Conservation (phyloP, 2,888 invertebrate genomes). For the Parascotia fuliginaria region DNA sequence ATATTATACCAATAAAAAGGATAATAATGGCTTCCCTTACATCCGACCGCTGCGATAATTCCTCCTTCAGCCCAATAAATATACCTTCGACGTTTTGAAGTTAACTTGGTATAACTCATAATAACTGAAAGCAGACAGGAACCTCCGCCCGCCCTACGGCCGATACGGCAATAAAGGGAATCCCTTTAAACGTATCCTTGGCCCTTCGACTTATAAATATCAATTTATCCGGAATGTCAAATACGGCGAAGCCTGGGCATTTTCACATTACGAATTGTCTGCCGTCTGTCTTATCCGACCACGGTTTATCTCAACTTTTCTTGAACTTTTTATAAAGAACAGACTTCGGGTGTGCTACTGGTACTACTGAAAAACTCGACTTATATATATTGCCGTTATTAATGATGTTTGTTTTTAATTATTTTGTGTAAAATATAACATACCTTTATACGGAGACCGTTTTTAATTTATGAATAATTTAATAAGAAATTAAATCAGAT, state of each 20-base stretch:
- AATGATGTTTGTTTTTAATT: conserved; percentile 48
- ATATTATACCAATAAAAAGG: conserved; percentile 86
- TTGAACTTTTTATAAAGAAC: conserved; percentile 50
- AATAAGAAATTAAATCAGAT: conserved; percentile 6
- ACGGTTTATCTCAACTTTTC: conserved; percentile 68
- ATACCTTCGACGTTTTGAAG: conserved; percentile 83
- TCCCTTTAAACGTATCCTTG: conserved; percentile 82
- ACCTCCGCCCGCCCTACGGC: conserved; percentile 70
- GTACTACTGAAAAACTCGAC: conserved; percentile 39
- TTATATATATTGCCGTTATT: conserved; percentile 47
- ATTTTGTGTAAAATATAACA: conserved; percentile 42
- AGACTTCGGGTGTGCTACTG: conserved; percentile 37
- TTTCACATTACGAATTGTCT: conserved; percentile 77
- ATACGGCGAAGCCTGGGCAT: conserved; percentile 76
- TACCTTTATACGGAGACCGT: conserved; percentile 18
- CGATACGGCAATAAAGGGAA: conserved; percentile 83
- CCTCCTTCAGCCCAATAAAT: conserved; percentile 78
- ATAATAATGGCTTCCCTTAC: conserved; percentile 80
- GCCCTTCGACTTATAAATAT: conserved; percentile 84
- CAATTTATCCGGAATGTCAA: conserved; percentile 84
- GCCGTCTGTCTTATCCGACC: conserved; percentile 63
- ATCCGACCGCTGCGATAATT: conserved; percentile 81
- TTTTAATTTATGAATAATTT: conserved; percentile 14
- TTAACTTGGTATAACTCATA: conserved; percentile 81
- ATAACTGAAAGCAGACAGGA: conserved; percentile 80